phyloP scores from a whole-genome alignment of 2,113 vertebrate genomes.

The Otis tarda region DNA sequence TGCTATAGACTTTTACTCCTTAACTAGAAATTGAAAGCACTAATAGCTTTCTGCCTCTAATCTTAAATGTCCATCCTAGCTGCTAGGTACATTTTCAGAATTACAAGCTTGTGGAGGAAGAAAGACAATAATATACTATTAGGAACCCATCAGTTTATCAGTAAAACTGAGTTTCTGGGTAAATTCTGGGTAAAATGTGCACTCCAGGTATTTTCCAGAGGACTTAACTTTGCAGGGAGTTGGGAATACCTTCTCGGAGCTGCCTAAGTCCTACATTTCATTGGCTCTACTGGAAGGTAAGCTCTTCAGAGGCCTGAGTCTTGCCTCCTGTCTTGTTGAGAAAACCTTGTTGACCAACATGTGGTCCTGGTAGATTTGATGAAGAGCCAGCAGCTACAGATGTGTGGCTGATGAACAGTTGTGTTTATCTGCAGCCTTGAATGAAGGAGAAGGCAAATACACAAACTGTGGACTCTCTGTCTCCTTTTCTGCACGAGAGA shows the following conservation, averaged over 20 bases:
- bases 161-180: not conserved
- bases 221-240: not conserved
- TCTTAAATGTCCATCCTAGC: not conserved
- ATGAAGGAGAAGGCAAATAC: not conserved
- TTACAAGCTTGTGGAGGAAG: not conserved
- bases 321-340: not conserved
- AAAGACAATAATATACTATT: not conserved
- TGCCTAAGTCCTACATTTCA: not conserved
- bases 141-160: not conserved
- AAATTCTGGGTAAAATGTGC: not conserved
- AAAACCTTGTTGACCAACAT: not conserved
- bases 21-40: conserved; percentile 61
- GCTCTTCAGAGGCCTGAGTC: not conserved
- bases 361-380: not conserved
- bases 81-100: not conserved
- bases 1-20: conserved; percentile 60
- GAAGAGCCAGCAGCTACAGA: not conserved
- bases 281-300: not conserved
- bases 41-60: conserved; percentile 57
- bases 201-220: not conserved
- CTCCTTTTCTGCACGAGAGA: conserved; percentile 12
- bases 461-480: not conserved
- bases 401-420: not conserved
- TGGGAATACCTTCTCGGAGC: not conserved
- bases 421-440: not conserved